A percentile compares a stretch with the other conserved stretches of the same genome.
Conservation (phyloP, 1,140 invertebrate species). For the Mercenaria mercenaria region DNA sequence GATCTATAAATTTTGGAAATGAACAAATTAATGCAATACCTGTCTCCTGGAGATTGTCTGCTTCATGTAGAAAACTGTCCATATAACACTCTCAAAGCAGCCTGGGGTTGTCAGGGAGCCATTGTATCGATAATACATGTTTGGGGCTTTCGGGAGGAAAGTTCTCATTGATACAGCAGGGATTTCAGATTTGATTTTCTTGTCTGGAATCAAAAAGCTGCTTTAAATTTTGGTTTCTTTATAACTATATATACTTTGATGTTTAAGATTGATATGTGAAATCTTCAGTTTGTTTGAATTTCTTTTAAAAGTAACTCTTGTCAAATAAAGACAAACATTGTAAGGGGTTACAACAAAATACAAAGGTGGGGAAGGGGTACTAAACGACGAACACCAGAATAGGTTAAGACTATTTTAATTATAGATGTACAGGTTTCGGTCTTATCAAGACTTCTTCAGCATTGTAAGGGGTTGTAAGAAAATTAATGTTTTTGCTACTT, state of each 20-base stretch:
- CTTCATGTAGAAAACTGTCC: constrained; percentile 90
- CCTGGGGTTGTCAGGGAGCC: constrained; percentile 92
- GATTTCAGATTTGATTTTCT: constrained; percentile 70
- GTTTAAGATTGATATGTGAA: not conserved
- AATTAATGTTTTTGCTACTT: too few relatives aligned
- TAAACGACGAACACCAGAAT: too few relatives aligned
- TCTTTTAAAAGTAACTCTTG: not conserved
- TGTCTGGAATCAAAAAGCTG: constrained; percentile 72
- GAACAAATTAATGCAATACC: too few relatives aligned
- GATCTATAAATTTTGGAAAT: too few relatives aligned
- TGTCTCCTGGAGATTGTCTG: constrained; percentile 91
- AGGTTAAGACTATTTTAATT: too few relatives aligned
- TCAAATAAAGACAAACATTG: not conserved
- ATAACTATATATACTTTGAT: not conserved
- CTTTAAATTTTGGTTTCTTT: too few relatives aligned
- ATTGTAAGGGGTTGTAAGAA: too few relatives aligned
- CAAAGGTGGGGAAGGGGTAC: too few relatives aligned
- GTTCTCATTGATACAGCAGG: constrained; percentile 72
- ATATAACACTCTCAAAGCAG: constrained; percentile 91
- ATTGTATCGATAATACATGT: constrained; percentile 88
- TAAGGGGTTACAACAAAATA: too few relatives aligned
- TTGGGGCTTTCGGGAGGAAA: constrained; percentile 77
- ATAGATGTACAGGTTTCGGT: too few relatives aligned
- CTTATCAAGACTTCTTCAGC: too few relatives aligned
- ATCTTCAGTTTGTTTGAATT: not conserved